Conservation (phyloP, 2,797 vertebrate species). For the Melanotaenia nigrans region DNA sequence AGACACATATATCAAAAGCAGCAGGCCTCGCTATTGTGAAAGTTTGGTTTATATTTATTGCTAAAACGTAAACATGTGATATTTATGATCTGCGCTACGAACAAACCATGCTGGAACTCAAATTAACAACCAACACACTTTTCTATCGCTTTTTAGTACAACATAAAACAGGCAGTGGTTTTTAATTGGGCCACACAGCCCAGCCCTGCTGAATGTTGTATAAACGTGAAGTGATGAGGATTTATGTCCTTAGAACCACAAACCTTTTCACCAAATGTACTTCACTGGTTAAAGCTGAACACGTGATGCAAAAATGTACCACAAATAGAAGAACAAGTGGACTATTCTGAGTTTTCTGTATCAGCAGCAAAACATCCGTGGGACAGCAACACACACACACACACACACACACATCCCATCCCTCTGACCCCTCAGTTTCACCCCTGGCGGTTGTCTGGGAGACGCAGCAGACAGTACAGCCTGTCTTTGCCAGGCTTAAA, state of each 20-base stretch:
- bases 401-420: conserved; percentile 21
- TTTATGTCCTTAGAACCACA: not conserved
- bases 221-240: not conserved
- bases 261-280: not conserved
- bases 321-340: conserved; percentile 35
- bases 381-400: conserved; percentile 42
- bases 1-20: too few relatives aligned
- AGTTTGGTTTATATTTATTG: too few relatives aligned
- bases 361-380: conserved; percentile 66
- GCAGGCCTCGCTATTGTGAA: too few relatives aligned
- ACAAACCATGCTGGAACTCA: too few relatives aligned
- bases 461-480: conserved; percentile 61
- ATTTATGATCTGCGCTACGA: too few relatives aligned
- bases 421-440: conserved; percentile 57
- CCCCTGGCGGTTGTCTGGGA: conserved; percentile 59
- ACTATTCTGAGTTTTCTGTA: conserved; percentile 62
- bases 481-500: conserved; percentile 44
- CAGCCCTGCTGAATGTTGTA: not conserved
- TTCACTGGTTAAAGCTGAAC: not conserved
- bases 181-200: not conserved
- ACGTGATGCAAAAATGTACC: conserved; percentile 3
- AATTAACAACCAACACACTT: too few relatives aligned
- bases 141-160: not conserved
- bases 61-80: too few relatives aligned
- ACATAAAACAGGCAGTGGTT: too few relatives aligned